These are phyloP conservation scores for Cebidichthys violaceus DNA, from an alignment of 2,113 vertebrate species.

Conservation along the genomic window DNA sequence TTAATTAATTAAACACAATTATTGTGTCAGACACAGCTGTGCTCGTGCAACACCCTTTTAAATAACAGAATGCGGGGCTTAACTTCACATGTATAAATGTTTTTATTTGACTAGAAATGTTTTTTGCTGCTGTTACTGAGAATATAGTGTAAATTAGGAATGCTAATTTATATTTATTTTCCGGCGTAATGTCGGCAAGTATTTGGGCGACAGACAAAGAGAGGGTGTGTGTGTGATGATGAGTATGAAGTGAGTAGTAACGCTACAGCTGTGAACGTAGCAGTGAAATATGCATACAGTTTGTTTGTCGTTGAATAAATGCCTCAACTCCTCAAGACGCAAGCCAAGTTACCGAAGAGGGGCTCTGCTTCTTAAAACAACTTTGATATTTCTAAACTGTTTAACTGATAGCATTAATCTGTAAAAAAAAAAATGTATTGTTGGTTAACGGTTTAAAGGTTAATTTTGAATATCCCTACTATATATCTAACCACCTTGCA, in stretches of 20 bases:
- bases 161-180: no score
- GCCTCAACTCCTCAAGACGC: no score
- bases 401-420: not conserved
- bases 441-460: not conserved
- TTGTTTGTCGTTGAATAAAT: no score
- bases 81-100: not conserved
- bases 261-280: no score
- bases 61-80: slow-evolving; percentile 2
- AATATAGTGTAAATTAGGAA: no score
- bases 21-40: slow-evolving; percentile 14
- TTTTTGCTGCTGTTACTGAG: no score
- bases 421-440: not conserved
- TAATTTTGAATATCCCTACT: not conserved
- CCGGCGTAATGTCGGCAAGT: no score
- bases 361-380: not conserved
- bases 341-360: not conserved
- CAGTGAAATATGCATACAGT: no score
- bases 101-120: no score
- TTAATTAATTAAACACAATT: slow-evolving; percentile 6
- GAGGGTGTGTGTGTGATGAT: no score
- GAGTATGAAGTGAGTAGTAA: not conserved
- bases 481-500: not conserved
- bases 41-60: slow-evolving; percentile 13
- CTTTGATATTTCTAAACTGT: not conserved
- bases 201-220: no score